phyloP scores from a whole-genome alignment of 2,888 invertebrate species.

The Ormyrus pomaceus region DNA sequence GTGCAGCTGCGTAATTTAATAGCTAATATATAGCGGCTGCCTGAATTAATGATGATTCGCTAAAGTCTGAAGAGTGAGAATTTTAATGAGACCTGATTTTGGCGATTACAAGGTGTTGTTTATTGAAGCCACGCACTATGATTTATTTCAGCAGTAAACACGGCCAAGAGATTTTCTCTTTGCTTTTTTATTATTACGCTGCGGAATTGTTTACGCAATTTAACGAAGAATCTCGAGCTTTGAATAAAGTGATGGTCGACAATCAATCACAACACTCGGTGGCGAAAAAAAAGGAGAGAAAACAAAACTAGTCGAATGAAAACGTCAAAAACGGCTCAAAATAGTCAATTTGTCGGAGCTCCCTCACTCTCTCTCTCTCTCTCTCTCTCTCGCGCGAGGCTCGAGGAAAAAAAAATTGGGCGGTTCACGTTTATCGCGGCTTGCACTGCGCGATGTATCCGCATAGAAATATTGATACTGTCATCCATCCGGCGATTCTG shows the following conservation, averaged over 20 bases:
- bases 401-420: conserved; percentile 25
- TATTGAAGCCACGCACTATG: background rate
- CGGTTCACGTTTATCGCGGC: conserved; percentile 28
- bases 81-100: conserved; percentile 44
- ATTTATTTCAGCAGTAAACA: no score
- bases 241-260: no score
- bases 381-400: background rate
- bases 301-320: background rate
- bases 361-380: background rate
- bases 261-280: no score
- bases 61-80: background rate
- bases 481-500: conserved; percentile 29
- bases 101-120: conserved; percentile 25
- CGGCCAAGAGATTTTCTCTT: no score
- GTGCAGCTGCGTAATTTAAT: background rate
- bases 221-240: no score
- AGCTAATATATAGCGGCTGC: no score
- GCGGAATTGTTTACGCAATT: no score
- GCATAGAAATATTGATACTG: conserved; percentile 42
- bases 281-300: background rate
- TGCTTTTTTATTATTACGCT: no score
- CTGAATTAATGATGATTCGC: no score
- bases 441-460: background rate
- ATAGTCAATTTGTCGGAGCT: conserved; percentile 27
- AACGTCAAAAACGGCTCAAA: conserved; percentile 34